phyloP scores from a whole-genome alignment of 2,888 invertebrate species.

The Scaeva pyrastri region DNA sequence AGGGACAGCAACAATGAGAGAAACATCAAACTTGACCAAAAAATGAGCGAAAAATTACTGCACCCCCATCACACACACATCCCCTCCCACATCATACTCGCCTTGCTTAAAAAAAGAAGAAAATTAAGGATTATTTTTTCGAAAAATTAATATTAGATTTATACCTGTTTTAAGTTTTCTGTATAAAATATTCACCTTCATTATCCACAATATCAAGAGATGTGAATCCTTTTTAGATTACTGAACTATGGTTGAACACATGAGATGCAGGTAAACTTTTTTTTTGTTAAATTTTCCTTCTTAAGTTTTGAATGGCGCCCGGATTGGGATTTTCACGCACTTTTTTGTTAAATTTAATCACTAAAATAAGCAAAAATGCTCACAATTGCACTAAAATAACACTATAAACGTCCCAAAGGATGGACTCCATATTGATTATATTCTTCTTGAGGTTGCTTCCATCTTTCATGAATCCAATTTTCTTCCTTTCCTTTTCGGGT shows the following conservation, averaged over 20 bases:
- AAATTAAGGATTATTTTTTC: conserved; percentile 50
- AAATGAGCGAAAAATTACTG: conserved; percentile 64
- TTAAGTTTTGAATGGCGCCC: conserved; percentile 31
- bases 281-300: conserved; percentile 24
- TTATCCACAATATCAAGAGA: conserved; percentile 6
- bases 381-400: conserved; percentile 46
- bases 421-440: conserved; percentile 74
- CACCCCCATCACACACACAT: conserved; percentile 55
- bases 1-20: conserved; percentile 46
- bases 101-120: conserved; percentile 21
- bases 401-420: conserved; percentile 62
- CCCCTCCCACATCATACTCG: conserved; percentile 11
- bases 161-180: background rate
- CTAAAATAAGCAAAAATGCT: conserved; percentile 1
- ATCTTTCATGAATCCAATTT: conserved; percentile 60
- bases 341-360: conserved; percentile 8
- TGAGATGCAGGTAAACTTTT: conserved; percentile 42
- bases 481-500: conserved; percentile 37
- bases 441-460: conserved; percentile 68
- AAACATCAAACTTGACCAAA: conserved; percentile 24
- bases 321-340: conserved; percentile 32
- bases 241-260: conserved; percentile 16
- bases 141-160: conserved; percentile 19
- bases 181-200: conserved; percentile 40
- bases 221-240: conserved; percentile 6